Percentiles rank a stretch among this genome's conserved stretches.
Evolutionary conservation across 2,888 invertebrate species (phyloP).

Genomic region (Psylliodes chrysocephalus): DNA sequence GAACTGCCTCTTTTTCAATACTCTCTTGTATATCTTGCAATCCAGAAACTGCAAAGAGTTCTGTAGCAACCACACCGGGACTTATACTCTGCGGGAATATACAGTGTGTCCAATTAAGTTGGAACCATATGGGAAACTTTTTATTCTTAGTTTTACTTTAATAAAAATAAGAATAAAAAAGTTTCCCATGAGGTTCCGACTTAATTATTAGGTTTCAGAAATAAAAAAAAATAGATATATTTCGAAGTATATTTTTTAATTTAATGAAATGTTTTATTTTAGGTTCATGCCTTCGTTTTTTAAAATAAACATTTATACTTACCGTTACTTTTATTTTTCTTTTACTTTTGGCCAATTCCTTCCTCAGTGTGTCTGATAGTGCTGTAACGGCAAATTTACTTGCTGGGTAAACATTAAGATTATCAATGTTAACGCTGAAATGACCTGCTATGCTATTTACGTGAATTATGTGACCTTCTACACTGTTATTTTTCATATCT

Average conservation of each 20-base stretch:
- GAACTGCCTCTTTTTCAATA: not conserved
- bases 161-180: no score
- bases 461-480: constrained; percentile 29
- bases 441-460: constrained; percentile 26
- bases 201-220: no score
- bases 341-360: constrained; percentile 3
- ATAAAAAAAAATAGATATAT: no score
- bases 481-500: constrained; percentile 18
- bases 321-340: constrained; percentile 21
- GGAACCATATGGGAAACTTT: no score
- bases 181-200: no score
- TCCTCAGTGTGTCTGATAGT: not conserved
- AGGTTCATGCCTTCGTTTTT: no score
- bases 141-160: no score
- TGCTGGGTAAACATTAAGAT: constrained; percentile 19
- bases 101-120: no score
- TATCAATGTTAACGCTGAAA: not conserved
- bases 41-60: constrained; percentile 12
- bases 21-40: not conserved
- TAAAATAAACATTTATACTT: no score
- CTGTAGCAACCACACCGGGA: constrained; percentile 14
- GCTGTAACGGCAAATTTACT: constrained; percentile 9
- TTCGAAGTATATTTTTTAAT: no score
- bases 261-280: no score
- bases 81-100: constrained; percentile 12